Evolutionary conservation across 2,113 vertebrate genomes (phyloP).

Genomic region (Rhinogobius similis): DNA sequence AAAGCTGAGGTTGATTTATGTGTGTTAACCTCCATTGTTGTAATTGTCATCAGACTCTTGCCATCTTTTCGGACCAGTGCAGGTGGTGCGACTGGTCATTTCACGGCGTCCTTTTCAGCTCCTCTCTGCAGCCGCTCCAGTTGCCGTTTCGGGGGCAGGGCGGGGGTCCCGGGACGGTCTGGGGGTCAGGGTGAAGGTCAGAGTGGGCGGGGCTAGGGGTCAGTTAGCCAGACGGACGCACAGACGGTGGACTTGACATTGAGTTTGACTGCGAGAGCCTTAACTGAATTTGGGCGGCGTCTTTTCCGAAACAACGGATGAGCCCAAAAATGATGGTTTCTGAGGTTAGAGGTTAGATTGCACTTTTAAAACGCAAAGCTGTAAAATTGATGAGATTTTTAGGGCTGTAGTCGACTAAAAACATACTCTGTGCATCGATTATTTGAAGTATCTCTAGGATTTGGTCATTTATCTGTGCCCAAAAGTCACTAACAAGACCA

Average conservation of each 20-base stretch:
- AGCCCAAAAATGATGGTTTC: conserved; percentile 38
- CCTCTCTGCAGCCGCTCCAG: conserved; percentile 31
- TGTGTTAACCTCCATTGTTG: too few relatives aligned
- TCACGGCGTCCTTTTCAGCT: not conserved
- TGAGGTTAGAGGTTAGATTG: not conserved
- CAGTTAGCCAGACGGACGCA: conserved; percentile 65
- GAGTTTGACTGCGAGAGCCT: conserved; percentile 62
- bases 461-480: too few relatives aligned
- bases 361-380: not conserved
- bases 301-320: conserved; percentile 1
- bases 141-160: conserved; percentile 30
- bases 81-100: not conserved
- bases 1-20: too few relatives aligned
- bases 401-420: too few relatives aligned
- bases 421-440: too few relatives aligned
- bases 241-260: conserved; percentile 77
- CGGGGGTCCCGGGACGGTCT: conserved; percentile 9
- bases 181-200: not conserved
- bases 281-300: conserved; percentile 50
- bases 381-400: too few relatives aligned
- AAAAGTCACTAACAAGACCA: too few relatives aligned
- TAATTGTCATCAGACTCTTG: not conserved
- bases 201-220: conserved; percentile 66
- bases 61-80: not conserved
- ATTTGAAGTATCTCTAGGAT: too few relatives aligned